Evolutionary conservation across 2,888 invertebrate species (phyloP), one percentile per base, ranked within the genome.

Genomic region (Eudasyphora cyanicolor): DNA sequence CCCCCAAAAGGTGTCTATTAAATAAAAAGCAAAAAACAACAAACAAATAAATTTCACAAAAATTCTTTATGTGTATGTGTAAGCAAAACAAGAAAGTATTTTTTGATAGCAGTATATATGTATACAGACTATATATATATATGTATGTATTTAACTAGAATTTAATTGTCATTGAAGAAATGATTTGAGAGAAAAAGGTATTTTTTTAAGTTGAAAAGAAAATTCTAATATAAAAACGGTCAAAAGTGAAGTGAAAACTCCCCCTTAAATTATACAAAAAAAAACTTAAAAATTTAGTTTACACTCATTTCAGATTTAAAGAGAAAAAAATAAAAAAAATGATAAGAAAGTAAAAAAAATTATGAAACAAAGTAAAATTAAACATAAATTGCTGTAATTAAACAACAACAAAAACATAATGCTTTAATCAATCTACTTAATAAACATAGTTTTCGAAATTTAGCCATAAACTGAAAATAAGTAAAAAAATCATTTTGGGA

Each of bases 1-100:
- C n/a, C n/a, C n/a, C n/a, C 19, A 76, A 82, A 76, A 76, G 79
- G 82, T 84, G 85, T 84, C 85, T 85, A 85, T 84, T 84, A 85
- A 80, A 51, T 75, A 75, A 70, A n/a, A 76, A 71, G 29, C 17
- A 21, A 21, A 24, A 67, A 42, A 67, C 21, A 42, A 24, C 4
- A 45, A 2, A 19, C 35, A 35, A 32, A 73, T 6, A 45, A 35
- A 51, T 29, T 62, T 76, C 70, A n/a, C n/a, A 71, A 80, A 60
- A 76, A 21, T 71, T 82, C 82, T 73, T 67, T 77, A 80, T 82
- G 77, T 82, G 71, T 82, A 75, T 76, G 74, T 76, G 69, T 84
- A 35, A 17, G 24, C 38, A 73, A 51, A 27, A 70, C 76, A 73
- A 57, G 14, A 74, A 76, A 80, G 76, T 85, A 82, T 82, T 85